Conservation (phyloP, 2,113 vertebrate genomes). For the Cettia cetti region DNA sequence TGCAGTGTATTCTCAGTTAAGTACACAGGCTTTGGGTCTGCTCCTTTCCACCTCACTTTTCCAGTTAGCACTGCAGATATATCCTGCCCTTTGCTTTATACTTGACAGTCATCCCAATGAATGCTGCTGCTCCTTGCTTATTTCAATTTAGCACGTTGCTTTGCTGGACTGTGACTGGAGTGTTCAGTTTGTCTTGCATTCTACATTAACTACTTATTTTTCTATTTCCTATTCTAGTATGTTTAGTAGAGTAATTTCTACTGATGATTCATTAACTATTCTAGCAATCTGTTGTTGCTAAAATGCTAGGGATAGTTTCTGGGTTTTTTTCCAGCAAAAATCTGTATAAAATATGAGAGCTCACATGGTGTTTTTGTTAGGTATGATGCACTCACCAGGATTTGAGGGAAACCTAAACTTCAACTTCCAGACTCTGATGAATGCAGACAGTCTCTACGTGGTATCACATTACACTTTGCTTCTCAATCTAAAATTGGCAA, state of each 20-base stretch:
- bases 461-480: constrained; percentile 89
- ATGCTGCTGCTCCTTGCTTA: neutral
- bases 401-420: constrained; percentile 80
- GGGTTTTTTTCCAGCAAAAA: constrained; percentile 3
- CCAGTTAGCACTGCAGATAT: neutral
- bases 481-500: constrained; percentile 92
- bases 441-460: constrained; percentile 91
- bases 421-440: constrained; percentile 89
- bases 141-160: neutral
- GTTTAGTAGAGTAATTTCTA: neutral
- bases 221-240: neutral
- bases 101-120: neutral
- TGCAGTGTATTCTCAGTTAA: neutral
- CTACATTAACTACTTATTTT: neutral
- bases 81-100: neutral
- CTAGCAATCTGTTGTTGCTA: constrained; percentile 21
- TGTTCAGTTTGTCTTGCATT: neutral
- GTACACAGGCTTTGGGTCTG: neutral
- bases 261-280: neutral
- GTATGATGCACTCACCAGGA: constrained; percentile 87
- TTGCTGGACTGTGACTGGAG: constrained; percentile 20
- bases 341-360: constrained; percentile 24
- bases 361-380: constrained; percentile 69
- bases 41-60: neutral
- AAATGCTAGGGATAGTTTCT: constrained; percentile 23